Evolutionary conservation across 2,888 invertebrate species (phyloP), one percentile per base, ranked within the genome.

Genomic region (Oscheius sp.): DNA sequence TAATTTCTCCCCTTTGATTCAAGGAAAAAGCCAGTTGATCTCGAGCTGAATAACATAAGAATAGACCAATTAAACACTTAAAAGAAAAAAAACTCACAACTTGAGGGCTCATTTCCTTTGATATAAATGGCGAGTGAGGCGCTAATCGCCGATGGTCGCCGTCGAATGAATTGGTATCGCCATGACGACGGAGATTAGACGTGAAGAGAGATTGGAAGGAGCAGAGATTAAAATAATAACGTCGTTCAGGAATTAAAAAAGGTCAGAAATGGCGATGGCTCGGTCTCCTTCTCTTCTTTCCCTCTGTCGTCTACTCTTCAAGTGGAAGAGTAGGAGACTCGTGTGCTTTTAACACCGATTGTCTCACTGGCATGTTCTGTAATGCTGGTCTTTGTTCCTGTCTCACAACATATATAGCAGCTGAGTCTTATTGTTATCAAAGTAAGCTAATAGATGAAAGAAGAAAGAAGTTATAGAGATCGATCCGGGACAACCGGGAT

Each of bases 401-500:
- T 41, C 66, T 82, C 12, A 74, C 82, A 1, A 81, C 78, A 2
- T 81, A 77, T 59, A 79, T 82, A 20, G 76, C 80, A 17, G 79
- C 80, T 0, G 79, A 79, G 63, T 72, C 71, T 1, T 80, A 80
- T 62, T 80, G 80, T 36, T 80, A 80, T 62, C 80, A 78, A 59
- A 80, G 77, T 77, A 51, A 45, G 67, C 49, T 41, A n/a, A n/a
- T 5, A 28, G 20, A 2, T 3, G 5, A 22, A 32, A 54, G 54
- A 9, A 32, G 22, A 44, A 12, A 9, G 12, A 36, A 38, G 22
- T 59, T 71, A 47, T 56, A 79, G 79, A 80, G 65, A 80, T 82
- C 41, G 80, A 82, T 33, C 82, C 82, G 0, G 80, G 80, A 17
- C 78, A 80, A 59, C 74, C 82, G 3, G 82, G 82, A 41, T 82